Evolutionary conservation across 2,113 vertebrate genomes (phyloP), one percentile per base, ranked within the genome.

Genomic region (Serinus canaria): DNA sequence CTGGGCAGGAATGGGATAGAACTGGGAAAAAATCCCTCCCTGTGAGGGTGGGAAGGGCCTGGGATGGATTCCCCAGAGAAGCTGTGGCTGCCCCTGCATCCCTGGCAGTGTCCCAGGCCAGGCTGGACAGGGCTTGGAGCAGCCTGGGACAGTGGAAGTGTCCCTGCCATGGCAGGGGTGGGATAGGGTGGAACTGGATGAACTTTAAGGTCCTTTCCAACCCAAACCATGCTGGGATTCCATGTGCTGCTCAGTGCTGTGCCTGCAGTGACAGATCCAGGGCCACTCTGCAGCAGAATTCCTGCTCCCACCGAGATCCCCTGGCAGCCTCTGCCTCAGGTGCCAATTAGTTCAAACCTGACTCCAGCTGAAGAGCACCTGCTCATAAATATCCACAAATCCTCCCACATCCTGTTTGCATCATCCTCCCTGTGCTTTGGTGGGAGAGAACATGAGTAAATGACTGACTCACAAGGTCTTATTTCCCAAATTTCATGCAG

Each of bases 361-460:
- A 30, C 76, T 95, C 95, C 94, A 93, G 75, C 83, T 74, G 56
- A 74, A 72, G 52, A 86, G 47, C 94, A 96, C 85, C 94, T 93
- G 95, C 95, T 95, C 92, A 89, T 90, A 92, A 94, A 96, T 66
- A 94, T 58, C 87, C 37, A 7, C 85, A 82, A 88, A 81, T 37
- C 76, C 92, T 78, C 89, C 94, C 60, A 64, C 92, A 68, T 94
- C 95, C 95, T 84, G 76, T 67, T 90, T 90, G 77, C 94, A 92
- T 94, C 96, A 92, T 52, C 5, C 0, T 66, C 56, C 23, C 1
- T 44, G 86, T 87, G 7, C 92, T 83, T 63, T 22, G 79, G 13
- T 59, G 66, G 78, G n/a, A 90, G 77, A 95, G 88, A 93, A 95
- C 83, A 87, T 28, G 66, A 96, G 70, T 35, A 95, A 96, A 94